Evolutionary conservation across 2,113 vertebrate genomes (phyloP).

Genomic region (Eleginops maclovinus): DNA sequence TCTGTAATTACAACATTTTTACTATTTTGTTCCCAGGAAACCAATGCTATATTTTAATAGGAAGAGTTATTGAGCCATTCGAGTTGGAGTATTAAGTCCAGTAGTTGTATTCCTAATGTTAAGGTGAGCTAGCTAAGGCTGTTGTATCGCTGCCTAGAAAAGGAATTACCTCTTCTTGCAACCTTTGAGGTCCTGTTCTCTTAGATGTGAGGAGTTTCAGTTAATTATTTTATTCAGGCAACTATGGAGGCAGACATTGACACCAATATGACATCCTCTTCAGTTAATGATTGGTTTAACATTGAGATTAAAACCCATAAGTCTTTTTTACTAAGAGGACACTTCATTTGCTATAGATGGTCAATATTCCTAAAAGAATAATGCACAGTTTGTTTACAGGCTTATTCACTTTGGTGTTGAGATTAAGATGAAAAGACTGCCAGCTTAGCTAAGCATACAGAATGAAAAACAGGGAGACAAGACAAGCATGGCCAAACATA

Average conservation of each 20-base stretch:
- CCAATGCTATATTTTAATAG: neutral
- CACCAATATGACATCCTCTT: neutral
- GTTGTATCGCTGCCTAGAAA: constrained; percentile 1
- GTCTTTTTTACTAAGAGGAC: neutral
- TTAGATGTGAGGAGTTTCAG: constrained; percentile 25
- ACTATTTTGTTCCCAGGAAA: neutral
- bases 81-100: neutral
- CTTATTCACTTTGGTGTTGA: neutral
- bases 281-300: neutral
- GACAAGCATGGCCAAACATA: neutral
- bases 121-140: neutral
- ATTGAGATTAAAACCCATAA: neutral
- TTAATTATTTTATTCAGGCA: neutral
- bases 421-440: neutral
- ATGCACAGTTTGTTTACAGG: neutral
- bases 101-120: constrained; percentile 11
- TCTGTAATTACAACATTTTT: neutral
- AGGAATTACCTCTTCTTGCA: constrained; percentile 10
- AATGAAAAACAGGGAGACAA: neutral
- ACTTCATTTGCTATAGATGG: neutral
- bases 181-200: neutral
- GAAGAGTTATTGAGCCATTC: neutral
- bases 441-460: neutral
- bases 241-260: neutral
- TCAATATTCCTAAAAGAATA: neutral